Base-by-base conservation (phyloP, 2,113 vertebrate species). In the Erythrocercus mccallii region DNA sequence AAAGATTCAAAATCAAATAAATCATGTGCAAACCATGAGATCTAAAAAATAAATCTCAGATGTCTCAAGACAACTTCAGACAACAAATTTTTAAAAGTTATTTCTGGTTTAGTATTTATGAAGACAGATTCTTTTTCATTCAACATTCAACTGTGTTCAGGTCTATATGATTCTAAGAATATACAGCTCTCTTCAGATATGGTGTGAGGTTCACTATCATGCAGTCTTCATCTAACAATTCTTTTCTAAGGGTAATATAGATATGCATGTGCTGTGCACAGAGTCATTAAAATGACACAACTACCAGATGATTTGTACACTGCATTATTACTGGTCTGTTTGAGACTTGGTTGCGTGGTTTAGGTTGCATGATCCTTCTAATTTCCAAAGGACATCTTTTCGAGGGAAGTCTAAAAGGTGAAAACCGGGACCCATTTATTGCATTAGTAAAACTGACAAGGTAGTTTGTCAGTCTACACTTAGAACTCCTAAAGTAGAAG, bases 1-100 rank as follows among this genome's bases (percentile, higher is more conserved):
- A 69, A 53, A n/a, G 53, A 50, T 33, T 84, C 11, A 51, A 77
- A 80, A 78, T 42, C 3, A 79, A 88, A 65, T 45, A 47, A 71
- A 28, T 15, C 3, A 40, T 47, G 4, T 0, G 9, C 1, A 12
- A 5, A 60, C 65, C 2, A 3, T 18, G 5, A 61, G 3, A 7
- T 56, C 3, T 68, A 33, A 35, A 82, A 86, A 77, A 42, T 58
- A 48, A 54, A 83, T 80, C 30, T 54, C 11, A 9, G 2, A 17
- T 5, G 2, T 58, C 22, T 76, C 53, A 71, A 82, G 14, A 5
- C 12, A 79, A 44, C 11, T 31, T 53, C 15, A 54, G 12, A 23
- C 6, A 3, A 57, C 17, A 68, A 5, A 25, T 38, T 78, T 81
- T 47, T 69, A 17, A 7, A 35, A 72, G 33, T 72, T 37, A 20